phyloP scores from a whole-genome alignment of 2,797 vertebrate species.

The Amblyopsis hoosieri region DNA sequence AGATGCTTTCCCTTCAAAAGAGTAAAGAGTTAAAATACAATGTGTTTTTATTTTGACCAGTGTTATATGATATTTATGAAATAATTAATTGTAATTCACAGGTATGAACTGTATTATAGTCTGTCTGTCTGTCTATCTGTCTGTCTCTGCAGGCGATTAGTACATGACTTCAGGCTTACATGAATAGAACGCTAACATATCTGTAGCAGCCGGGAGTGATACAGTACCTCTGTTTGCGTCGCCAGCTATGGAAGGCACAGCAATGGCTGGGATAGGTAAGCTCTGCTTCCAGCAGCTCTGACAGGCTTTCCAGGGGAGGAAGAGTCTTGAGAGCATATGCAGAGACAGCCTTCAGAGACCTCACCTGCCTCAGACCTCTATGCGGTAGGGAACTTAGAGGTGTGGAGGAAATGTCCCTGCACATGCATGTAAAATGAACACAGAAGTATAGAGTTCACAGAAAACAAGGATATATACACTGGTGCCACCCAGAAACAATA shows the following conservation, averaged over 20 bases:
- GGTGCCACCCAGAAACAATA: not conserved
- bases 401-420: conserved; percentile 92
- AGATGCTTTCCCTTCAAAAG: conserved; percentile 62
- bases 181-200: too few species aligned
- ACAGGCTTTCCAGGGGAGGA: conserved; percentile 85
- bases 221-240: conserved; percentile 68
- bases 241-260: conserved; percentile 92
- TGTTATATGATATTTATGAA: too few species aligned
- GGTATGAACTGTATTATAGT: too few species aligned
- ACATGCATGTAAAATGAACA: conserved; percentile 41
- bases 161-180: too few species aligned
- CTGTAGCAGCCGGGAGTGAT: conserved; percentile 4
- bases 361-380: conserved; percentile 84
- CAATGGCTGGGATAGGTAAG: conserved; percentile 96
- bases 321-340: conserved; percentile 88
- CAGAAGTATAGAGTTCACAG: conserved; percentile 5
- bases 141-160: too few species aligned
- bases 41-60: too few species aligned
- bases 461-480: not conserved
- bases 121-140: too few species aligned
- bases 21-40: conserved; percentile 2
- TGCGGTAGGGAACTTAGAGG: conserved; percentile 83
- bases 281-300: conserved; percentile 84
- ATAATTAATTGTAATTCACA: too few species aligned
- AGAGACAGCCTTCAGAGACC: conserved; percentile 82